A percentile compares a stretch with the other conserved stretches of the same genome.
Conservation (phyloP, 2,888 invertebrate genomes). For the Agrochola litura region DNA sequence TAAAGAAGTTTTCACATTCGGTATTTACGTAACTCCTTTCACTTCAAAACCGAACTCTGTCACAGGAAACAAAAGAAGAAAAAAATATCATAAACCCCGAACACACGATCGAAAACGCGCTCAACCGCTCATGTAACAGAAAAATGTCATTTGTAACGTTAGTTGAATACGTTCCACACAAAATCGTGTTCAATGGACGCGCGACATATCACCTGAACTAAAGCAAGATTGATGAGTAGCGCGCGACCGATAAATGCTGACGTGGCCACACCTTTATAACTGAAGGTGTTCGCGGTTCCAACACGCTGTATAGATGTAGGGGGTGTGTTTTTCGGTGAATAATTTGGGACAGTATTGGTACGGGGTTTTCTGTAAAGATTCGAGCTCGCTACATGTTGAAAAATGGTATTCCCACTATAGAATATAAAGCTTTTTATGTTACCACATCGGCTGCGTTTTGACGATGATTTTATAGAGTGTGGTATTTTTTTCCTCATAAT, state of each 20-base stretch:
- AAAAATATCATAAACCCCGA: conserved; percentile 23
- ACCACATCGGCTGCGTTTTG: too few species aligned
- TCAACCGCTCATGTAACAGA: conserved; percentile 49
- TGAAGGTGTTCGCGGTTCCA: conserved; percentile 58
- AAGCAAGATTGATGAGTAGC: conserved; percentile 68
- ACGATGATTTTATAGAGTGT: too few species aligned
- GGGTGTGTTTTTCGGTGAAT: not conserved
- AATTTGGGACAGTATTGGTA: conserved; percentile 16
- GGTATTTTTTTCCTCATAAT: too few species aligned
- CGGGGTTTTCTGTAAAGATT: not conserved
- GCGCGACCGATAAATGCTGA: conserved; percentile 63
- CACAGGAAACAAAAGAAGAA: conserved; percentile 37
- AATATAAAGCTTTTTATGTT: too few species aligned
- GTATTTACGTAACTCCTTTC: conserved; percentile 15
- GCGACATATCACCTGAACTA: conserved; percentile 63
- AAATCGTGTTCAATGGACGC: conserved; percentile 60
- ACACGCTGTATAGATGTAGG: conserved; percentile 52
- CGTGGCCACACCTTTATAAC: conserved; percentile 68
- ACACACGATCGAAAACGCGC: conserved; percentile 40
- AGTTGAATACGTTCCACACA: conserved; percentile 57
- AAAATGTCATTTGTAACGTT: conserved; percentile 59
- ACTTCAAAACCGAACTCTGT: conserved; percentile 37
- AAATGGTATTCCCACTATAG: too few species aligned
- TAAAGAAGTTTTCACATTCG: not conserved
- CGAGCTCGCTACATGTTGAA: too few species aligned